phyloP scores from a whole-genome alignment of 1,140 invertebrate genomes.

The Penaeus vannamei region DNA sequence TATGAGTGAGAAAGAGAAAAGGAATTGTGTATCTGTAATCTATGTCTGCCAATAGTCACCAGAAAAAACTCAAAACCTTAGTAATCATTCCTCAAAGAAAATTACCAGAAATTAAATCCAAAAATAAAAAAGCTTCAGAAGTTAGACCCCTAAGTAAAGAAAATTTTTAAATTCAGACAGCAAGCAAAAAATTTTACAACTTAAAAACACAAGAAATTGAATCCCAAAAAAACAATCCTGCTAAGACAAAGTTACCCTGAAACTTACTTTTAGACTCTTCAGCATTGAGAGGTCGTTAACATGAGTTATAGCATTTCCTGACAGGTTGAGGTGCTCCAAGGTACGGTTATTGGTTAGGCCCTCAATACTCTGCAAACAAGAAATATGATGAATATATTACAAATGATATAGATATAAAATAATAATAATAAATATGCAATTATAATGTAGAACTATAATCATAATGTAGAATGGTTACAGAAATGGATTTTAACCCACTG shows the following conservation, averaged over 20 bases:
- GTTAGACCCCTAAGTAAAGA: no score
- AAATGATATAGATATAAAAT: neutral
- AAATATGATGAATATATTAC: conserved; percentile 65
- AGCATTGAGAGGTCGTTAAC: conserved; percentile 88
- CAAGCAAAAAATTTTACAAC: neutral
- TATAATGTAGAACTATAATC: no score
- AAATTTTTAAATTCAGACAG: no score
- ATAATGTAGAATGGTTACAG: no score
- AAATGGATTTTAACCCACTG: no score
- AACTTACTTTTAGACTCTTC: conserved; percentile 82
- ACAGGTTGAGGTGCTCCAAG: conserved; percentile 87
- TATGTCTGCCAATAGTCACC: no score
- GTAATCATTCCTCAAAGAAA: no score
- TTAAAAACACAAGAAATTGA: neutral
- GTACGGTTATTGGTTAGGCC: conserved; percentile 85
- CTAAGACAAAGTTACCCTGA: neutral
- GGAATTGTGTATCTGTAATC: no score
- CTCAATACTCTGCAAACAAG: conserved; percentile 78
- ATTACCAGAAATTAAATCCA: no score
- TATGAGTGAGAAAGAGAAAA: conserved; percentile 72
- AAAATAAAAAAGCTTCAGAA: no score
- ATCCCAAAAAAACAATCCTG: neutral
- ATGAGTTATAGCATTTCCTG: conserved; percentile 88
- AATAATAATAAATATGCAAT: no score
- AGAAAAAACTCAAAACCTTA: no score